phyloP scores from a whole-genome alignment of 2,113 vertebrate genomes.

The Ceyx margarethae region DNA sequence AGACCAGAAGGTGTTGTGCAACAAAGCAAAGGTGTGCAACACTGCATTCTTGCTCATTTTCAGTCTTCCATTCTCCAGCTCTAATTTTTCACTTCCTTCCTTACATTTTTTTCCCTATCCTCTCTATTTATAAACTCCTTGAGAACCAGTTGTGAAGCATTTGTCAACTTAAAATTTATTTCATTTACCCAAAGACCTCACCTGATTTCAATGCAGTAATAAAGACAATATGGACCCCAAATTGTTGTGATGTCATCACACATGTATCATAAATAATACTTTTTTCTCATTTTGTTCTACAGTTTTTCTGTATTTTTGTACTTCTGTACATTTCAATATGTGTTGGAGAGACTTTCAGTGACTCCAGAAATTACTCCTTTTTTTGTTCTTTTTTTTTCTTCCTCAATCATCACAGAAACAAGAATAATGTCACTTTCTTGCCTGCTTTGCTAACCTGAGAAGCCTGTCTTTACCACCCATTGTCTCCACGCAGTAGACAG shows the following conservation, averaged over 20 bases:
- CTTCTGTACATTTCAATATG: background rate
- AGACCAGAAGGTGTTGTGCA: conserved; percentile 37
- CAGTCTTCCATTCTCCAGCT: background rate
- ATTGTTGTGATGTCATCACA: background rate
- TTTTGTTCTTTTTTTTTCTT: background rate
- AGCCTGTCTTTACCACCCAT: conserved; percentile 71
- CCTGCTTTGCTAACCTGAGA: conserved; percentile 80
- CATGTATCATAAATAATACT: background rate
- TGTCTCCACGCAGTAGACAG: conserved; percentile 82
- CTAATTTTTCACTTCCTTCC: background rate
- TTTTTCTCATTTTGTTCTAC: background rate
- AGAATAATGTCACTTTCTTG: background rate
- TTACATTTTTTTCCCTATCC: background rate
- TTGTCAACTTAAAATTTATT: background rate
- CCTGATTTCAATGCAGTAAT: background rate
- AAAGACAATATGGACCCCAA: background rate
- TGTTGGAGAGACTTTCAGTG: background rate
- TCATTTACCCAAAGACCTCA: background rate
- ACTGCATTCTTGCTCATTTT: conserved; percentile 16
- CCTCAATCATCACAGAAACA: background rate
- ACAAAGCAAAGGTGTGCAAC: background rate
- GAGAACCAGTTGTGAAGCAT: background rate
- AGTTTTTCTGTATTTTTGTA: background rate
- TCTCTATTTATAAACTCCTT: background rate
- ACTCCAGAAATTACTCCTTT: background rate